phyloP scores from a whole-genome alignment of 2,113 vertebrate species.

The Sapayoa aenigma region DNA sequence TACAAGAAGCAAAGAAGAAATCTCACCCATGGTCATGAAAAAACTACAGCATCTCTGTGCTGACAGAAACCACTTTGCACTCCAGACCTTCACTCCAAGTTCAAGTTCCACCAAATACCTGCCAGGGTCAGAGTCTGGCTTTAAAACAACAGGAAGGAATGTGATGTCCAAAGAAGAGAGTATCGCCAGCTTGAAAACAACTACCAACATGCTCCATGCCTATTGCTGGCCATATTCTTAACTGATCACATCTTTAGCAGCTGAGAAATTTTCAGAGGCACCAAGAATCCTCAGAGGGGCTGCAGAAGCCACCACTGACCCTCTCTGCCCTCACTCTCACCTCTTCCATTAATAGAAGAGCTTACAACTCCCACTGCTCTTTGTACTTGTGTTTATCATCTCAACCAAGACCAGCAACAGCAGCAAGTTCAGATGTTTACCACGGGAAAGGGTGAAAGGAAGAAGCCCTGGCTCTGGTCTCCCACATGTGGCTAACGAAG shows the following conservation, averaged over 20 bases:
- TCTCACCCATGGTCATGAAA: not conserved
- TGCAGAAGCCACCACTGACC: not conserved
- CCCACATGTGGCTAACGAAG: not conserved
- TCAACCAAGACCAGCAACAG: not conserved
- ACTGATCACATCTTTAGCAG: not conserved
- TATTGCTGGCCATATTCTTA: not conserved
- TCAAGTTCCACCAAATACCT: not conserved
- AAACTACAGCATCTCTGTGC: not conserved
- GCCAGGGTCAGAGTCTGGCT: not conserved
- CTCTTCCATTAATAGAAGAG: not conserved
- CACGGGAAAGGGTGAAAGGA: not conserved
- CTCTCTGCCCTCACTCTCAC: not conserved
- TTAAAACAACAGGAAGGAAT: not conserved
- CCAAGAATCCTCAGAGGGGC: not conserved
- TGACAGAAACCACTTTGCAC: not conserved
- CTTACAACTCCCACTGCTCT: not conserved
- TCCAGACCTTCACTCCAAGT: not conserved
- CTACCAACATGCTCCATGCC: not conserved
- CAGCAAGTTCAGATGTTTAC: not conserved
- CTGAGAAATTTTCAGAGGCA: not conserved
- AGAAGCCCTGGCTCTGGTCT: not conserved
- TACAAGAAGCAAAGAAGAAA: not conserved
- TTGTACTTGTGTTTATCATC: not conserved
- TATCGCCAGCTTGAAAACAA: not conserved
- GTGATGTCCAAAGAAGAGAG: not conserved